Percentiles rank a stretch among this genome's conserved stretches.
Conservation (phyloP, 2,113 vertebrate species). For the Octodon degus region DNA sequence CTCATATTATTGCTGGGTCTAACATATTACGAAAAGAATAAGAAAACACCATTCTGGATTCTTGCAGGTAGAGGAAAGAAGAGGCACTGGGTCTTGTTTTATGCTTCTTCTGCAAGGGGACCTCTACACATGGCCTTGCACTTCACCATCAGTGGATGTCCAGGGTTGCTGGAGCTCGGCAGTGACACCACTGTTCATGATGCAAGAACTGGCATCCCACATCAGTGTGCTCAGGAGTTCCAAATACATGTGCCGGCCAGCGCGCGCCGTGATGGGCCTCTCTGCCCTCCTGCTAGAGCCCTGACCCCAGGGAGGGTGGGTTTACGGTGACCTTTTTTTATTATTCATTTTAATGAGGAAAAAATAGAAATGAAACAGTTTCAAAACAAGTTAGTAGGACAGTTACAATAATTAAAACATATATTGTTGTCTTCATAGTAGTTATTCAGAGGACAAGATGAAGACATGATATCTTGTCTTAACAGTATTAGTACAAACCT, state of each 20-base stretch:
- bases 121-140: slow-evolving; percentile 28
- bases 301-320: not conserved
- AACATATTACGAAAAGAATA: not conserved
- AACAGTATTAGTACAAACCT: too few species aligned
- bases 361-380: too few species aligned
- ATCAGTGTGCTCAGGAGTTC: not conserved
- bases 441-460: too few species aligned
- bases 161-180: slow-evolving; percentile 17
- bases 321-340: not conserved
- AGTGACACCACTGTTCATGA: not conserved
- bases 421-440: too few species aligned
- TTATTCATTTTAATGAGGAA: too few species aligned
- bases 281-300: not conserved
- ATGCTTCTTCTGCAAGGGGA: slow-evolving; percentile 6
- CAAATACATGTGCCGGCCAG: not conserved
- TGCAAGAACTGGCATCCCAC: not conserved
- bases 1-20: not conserved
- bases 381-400: too few species aligned
- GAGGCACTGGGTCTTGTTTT: not conserved
- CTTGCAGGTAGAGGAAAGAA: slow-evolving; percentile 8
- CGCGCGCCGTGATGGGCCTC: not conserved
- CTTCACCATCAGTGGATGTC: not conserved
- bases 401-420: too few species aligned
- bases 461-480: too few species aligned
- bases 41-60: not conserved